Evolutionary conservation across 2,113 vertebrate species (phyloP).

Genomic region (Mustela nigripes): DNA sequence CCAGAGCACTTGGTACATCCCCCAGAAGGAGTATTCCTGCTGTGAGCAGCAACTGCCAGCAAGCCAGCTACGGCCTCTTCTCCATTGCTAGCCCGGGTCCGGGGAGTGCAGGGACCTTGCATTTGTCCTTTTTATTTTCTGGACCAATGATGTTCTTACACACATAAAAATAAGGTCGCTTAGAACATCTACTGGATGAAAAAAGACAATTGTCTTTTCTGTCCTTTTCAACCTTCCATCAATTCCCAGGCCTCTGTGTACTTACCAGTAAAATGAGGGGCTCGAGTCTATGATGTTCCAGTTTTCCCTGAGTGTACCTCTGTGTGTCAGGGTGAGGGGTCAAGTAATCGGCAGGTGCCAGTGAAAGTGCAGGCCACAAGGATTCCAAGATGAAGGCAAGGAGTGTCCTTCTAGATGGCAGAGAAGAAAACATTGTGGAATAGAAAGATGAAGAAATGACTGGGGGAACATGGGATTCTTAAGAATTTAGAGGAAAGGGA

Average conservation of each 20-base stretch:
- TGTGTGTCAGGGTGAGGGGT: not conserved
- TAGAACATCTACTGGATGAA: not conserved
- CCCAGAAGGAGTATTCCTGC: not conserved
- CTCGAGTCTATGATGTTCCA: not conserved
- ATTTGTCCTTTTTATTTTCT: not conserved
- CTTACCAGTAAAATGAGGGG: not conserved
- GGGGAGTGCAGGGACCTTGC: not conserved
- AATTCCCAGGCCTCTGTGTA: not conserved
- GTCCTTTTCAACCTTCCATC: not conserved
- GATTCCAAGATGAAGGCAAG: not conserved
- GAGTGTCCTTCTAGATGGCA: not conserved
- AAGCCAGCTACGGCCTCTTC: no score
- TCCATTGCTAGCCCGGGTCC: not conserved
- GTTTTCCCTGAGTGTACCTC: not conserved
- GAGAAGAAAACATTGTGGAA: not conserved
- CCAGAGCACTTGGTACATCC: not conserved
- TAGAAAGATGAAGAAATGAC: not conserved
- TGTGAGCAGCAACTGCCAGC: fast-evolving
- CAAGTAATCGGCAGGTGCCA: not conserved
- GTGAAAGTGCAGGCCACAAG: not conserved
- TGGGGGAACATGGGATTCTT: not conserved
- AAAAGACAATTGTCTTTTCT: not conserved
- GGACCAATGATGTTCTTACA: not conserved
- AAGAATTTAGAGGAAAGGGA: not conserved
- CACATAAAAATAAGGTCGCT: not conserved